These are phyloP conservation scores for Aphidoletes aphidimyza DNA, from an alignment of 2,888 invertebrate genomes.

Conservation along the genomic window DNA sequence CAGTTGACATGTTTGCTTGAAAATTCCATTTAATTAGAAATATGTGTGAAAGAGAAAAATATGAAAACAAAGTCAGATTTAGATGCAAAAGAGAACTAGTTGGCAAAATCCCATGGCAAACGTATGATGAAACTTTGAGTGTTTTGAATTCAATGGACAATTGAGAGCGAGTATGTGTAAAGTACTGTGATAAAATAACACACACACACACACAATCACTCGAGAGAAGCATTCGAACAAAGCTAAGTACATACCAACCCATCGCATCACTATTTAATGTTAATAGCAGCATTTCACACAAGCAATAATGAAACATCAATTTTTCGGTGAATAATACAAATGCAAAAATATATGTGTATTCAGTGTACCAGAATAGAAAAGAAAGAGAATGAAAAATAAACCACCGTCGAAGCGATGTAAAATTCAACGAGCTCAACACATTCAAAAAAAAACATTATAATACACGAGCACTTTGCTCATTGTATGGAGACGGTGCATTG, in stretches of 20 bases:
- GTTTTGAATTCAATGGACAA: background rate
- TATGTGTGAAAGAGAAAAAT: no score
- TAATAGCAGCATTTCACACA: background rate
- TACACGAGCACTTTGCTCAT: slow-evolving; percentile 35
- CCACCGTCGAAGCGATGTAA: no score
- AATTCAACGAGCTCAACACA: no score
- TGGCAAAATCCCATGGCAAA: no score
- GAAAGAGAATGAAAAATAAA: background rate
- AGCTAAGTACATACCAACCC: slow-evolving; percentile 4
- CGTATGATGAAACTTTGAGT: background rate
- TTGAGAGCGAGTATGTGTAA: background rate
- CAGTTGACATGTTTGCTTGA: no score
- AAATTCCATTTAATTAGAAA: no score
- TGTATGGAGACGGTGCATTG: slow-evolving; percentile 9
- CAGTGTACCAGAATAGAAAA: background rate
- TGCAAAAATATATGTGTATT: background rate
- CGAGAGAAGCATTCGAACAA: background rate
- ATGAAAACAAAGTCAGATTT: no score
- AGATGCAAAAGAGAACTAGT: no score
- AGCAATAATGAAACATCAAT: background rate
- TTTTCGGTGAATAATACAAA: slow-evolving; percentile 1
- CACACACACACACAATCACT: background rate
- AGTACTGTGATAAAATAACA: background rate
- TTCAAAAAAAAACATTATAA: background rate
- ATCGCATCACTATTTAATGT: background rate